Evolutionary conservation across 2,888 invertebrate species (phyloP).

Genomic region (Archips xylosteana): DNA sequence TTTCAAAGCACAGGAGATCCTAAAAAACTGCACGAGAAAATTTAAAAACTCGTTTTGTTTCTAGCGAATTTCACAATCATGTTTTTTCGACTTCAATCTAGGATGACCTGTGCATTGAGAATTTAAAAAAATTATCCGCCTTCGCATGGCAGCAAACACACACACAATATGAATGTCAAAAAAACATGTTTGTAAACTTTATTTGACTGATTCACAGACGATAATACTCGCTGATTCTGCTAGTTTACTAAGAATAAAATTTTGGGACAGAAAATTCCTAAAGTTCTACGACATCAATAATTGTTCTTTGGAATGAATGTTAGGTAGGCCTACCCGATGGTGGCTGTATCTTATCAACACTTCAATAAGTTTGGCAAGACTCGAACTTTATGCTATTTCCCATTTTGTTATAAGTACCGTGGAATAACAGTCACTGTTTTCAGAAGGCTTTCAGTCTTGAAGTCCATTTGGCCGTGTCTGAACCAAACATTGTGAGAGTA

Average conservation of each 20-base stretch:
- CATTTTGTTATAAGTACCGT: not conserved
- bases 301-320: no score
- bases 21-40: not conserved
- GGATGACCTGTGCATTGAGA: conserved; percentile 33
- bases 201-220: not conserved
- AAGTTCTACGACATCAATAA: no score
- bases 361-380: no score
- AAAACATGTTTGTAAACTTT: conserved; percentile 39
- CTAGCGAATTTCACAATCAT: conserved; percentile 29
- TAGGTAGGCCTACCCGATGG: no score
- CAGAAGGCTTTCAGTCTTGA: not conserved
- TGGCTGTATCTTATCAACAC: no score
- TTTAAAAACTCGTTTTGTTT: not conserved
- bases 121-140: conserved; percentile 23
- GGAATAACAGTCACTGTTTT: not conserved
- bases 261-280: no score
- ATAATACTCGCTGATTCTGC: no score
- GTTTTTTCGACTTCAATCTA: conserved; percentile 37
- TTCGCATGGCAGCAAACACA: conserved; percentile 28
- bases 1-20: conserved; percentile 39
- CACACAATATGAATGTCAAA: conserved; percentile 26
- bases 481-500: not conserved
- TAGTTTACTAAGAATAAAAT: no score
- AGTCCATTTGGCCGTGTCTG: not conserved
- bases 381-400: no score